phyloP scores from a whole-genome alignment of 2,888 invertebrate genomes.

The Nemurella pictetii region DNA sequence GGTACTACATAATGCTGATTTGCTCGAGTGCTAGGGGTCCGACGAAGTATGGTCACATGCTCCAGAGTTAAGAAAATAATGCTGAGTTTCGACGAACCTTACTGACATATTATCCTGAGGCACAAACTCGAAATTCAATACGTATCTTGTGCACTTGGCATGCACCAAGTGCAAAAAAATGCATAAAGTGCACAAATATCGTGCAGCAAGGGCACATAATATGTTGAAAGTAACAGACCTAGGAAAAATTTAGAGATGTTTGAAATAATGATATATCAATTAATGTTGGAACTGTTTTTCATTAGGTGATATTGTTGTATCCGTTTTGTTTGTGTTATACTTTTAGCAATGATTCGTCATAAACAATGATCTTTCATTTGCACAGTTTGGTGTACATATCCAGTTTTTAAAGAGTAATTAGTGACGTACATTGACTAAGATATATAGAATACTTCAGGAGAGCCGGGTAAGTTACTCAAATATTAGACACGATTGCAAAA shows the following conservation, averaged over 20 bases:
- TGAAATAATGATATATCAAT: not conserved
- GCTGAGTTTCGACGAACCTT: not conserved
- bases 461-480: constrained; percentile 16
- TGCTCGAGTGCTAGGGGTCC: not conserved
- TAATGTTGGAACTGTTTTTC: not conserved
- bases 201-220: no score
- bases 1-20: not conserved
- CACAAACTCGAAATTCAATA: not conserved
- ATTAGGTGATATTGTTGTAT: not conserved
- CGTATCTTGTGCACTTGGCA: not conserved
- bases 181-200: not conserved
- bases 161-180: not conserved
- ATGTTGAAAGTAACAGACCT: not conserved
- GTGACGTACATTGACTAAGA: not conserved
- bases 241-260: constrained; percentile 7
- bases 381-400: constrained; percentile 35
- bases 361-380: constrained; percentile 1
- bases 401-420: not conserved
- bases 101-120: not conserved
- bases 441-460: not conserved
- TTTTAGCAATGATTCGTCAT: not conserved
- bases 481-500: not conserved
- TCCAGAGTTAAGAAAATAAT: not conserved
- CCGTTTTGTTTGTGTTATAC: not conserved
- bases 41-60: not conserved